phyloP scores from a whole-genome alignment of 2,888 invertebrate species.

The Cephus rjabovi region DNA sequence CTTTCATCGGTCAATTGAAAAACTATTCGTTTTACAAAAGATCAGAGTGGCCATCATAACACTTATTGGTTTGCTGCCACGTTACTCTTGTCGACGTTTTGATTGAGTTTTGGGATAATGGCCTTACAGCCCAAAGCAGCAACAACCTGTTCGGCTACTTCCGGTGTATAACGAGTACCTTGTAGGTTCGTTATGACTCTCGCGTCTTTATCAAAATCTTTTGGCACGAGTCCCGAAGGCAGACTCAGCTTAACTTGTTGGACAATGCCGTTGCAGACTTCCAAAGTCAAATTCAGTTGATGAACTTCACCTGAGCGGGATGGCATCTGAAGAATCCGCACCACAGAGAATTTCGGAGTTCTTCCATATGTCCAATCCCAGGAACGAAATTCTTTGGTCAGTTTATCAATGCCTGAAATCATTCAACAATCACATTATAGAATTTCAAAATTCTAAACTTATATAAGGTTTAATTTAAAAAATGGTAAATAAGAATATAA shows the following conservation, averaged over 20 bases:
- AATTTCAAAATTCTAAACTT: not conserved
- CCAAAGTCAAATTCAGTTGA: slow-evolving; percentile 74
- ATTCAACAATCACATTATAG: not conserved
- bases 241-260: slow-evolving; percentile 75
- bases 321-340: slow-evolving; percentile 74
- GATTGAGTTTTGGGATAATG: slow-evolving; percentile 38
- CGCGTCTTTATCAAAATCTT: slow-evolving; percentile 74
- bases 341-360: slow-evolving; percentile 86
- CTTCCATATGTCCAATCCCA: slow-evolving; percentile 93
- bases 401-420: slow-evolving; percentile 75
- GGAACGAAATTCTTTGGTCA: slow-evolving; percentile 76
- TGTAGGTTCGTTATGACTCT: slow-evolving; percentile 75
- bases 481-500: not conserved
- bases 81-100: slow-evolving; percentile 50
- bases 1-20: not conserved
- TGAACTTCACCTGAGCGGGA: slow-evolving; percentile 54
- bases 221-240: slow-evolving; percentile 72
- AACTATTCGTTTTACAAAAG: not conserved
- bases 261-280: slow-evolving; percentile 75
- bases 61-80: slow-evolving; percentile 55
- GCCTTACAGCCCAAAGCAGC: slow-evolving; percentile 59
- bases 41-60: not conserved
- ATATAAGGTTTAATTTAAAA: not conserved
- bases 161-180: slow-evolving; percentile 74
- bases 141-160: slow-evolving; percentile 73